Evolutionary conservation across 2,888 invertebrate species (phyloP), one percentile per base, ranked within the genome.

Genomic region (Drosophila fulvimacula): DNA sequence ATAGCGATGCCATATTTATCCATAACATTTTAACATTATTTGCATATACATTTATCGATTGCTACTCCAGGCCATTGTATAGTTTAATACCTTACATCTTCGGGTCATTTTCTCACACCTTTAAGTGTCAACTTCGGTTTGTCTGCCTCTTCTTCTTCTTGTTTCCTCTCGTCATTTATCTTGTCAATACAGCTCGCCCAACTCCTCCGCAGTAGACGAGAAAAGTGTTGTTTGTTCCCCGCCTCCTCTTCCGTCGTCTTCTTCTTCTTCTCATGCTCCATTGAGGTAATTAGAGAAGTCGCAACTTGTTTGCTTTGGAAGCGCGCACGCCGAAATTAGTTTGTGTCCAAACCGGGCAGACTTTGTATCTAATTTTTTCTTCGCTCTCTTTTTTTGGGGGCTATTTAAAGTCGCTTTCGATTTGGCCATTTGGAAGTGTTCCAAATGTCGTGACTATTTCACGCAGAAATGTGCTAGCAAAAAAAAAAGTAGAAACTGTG

Each of bases 381-480:
- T 21, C 24, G 39, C 55, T 27, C 21, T 44, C 19, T 27, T n/a
- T 42, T 15, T 59, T 57, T 44, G 70, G 61, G 36, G 51, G 69
- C 76, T 75, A 70, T 82, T 76, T 76, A 70, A 77, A 77, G 77
- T 52, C 73, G 60, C 69, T 70, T 76, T 77, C 66, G 59, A 62
- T 49, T 49, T 76, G 68, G 64, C 61, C 63, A 76, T 74, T 82
- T 82, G 82, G 82, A 82, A 76, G 66, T 73, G 81, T 82, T 82
- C 82, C 82, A 82, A 82, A 85, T 85, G 82, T 67, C 85, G 82
- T 82, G 82, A 82, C 82, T 82, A 64, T 78, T 80, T 78, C 69
- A 65, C 82, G 70, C 59, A 69, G 60, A 81, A 81, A 82, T 83
- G 79, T 61, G 81, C 53, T 41, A 30, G 19, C 27, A 44, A 44